Percentiles rank a stretch among this genome's conserved stretches.
These are phyloP conservation scores for Mactra quadrangularis DNA, from an alignment of 1,140 invertebrate species.

Conservation along the genomic window DNA sequence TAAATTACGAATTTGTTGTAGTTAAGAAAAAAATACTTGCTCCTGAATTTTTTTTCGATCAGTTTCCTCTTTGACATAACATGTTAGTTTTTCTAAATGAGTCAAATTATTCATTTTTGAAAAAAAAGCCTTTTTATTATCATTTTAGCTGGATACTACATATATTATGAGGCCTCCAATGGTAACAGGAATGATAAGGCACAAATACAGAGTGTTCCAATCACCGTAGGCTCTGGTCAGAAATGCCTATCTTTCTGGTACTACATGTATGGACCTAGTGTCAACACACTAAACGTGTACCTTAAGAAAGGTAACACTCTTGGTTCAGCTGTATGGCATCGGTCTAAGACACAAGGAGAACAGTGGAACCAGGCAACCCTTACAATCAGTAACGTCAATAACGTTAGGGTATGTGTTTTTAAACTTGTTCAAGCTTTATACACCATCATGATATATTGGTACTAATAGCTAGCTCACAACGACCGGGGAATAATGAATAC, in stretches of 20 bases:
- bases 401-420: slow-evolving; percentile 65
- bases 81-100: too few relatives aligned
- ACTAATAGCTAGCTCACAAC: too few relatives aligned
- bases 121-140: too few relatives aligned
- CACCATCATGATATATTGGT: too few relatives aligned
- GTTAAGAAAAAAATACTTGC: too few relatives aligned
- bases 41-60: too few relatives aligned
- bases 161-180: slow-evolving; percentile 77
- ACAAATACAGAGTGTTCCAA: slow-evolving; percentile 54
- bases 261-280: slow-evolving; percentile 69
- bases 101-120: too few relatives aligned
- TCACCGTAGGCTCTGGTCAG: slow-evolving; percentile 20
- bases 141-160: slow-evolving; percentile 76
- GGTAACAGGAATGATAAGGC: slow-evolving; percentile 83
- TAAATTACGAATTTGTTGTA: too few relatives aligned
- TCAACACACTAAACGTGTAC: slow-evolving; percentile 67
- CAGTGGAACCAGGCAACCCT: slow-evolving; percentile 70
- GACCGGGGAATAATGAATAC: too few relatives aligned
- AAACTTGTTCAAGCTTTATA: neutral
- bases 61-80: too few relatives aligned
- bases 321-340: slow-evolving; percentile 70
- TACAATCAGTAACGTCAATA: slow-evolving; percentile 58
- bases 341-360: slow-evolving; percentile 71
- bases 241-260: slow-evolving; percentile 71
- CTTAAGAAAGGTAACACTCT: slow-evolving; percentile 60